phyloP scores from a whole-genome alignment of 2,113 vertebrate genomes.

The Grus americana region DNA sequence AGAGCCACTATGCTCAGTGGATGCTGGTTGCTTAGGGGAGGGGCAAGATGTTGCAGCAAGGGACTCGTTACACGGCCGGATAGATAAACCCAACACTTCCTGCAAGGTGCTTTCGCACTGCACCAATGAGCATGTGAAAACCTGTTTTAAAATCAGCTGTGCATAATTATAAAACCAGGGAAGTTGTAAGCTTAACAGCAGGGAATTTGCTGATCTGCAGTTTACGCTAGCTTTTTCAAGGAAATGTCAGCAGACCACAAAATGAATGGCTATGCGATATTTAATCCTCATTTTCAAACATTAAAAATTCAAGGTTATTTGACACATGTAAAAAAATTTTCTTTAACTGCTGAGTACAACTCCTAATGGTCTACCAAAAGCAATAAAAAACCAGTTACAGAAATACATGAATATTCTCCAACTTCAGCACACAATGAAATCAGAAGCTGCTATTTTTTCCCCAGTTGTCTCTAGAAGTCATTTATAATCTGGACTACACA shows the following conservation, averaged over 20 bases:
- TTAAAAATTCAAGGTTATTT: constrained; percentile 52
- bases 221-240: neutral
- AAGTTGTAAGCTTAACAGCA: constrained; percentile 9
- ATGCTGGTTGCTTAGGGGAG: constrained; percentile 45
- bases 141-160: neutral
- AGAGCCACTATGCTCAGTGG: constrained; percentile 31
- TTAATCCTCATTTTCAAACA: constrained; percentile 18
- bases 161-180: neutral
- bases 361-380: neutral
- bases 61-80: constrained; percentile 58
- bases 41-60: constrained; percentile 65
- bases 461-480: neutral
- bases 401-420: neutral
- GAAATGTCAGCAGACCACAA: neutral
- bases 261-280: constrained; percentile 39
- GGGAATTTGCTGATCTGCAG: constrained; percentile 53
- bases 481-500: neutral
- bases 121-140: constrained; percentile 48
- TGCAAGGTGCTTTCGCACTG: constrained; percentile 63
- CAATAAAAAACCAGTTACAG: neutral
- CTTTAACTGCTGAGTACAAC: neutral
- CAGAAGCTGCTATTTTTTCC: neutral
- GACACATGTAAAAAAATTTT: neutral
- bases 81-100: neutral
- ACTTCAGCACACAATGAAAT: neutral